These are phyloP conservation scores for Melanchra persicariae DNA, from an alignment of 2,888 invertebrate species.

Conservation along the genomic window DNA sequence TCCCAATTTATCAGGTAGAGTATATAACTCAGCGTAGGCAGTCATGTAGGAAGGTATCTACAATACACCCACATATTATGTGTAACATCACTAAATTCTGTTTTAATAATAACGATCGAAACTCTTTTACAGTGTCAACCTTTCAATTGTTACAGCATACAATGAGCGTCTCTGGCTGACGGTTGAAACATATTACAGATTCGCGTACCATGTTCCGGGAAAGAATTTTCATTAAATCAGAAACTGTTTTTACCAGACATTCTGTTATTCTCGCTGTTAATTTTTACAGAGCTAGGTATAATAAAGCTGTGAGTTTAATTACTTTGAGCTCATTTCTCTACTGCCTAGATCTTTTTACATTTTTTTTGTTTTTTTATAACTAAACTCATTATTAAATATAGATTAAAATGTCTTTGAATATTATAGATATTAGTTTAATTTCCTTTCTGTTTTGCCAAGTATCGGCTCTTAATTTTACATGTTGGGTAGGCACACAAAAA, in stretches of 20 bases:
- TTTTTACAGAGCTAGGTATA: slow-evolving; percentile 4
- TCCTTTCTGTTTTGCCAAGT: too few species aligned
- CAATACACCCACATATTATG: neutral
- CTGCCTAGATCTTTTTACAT: neutral
- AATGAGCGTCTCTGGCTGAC: slow-evolving; percentile 58
- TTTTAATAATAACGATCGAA: slow-evolving; percentile 2
- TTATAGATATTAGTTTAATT: too few species aligned
- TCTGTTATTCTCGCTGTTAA: slow-evolving; percentile 28
- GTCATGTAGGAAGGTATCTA: neutral
- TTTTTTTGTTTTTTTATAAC: neutral
- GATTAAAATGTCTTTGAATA: too few species aligned
- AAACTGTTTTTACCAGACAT: slow-evolving; percentile 29
- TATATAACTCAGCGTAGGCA: too few species aligned
- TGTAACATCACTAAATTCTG: neutral
- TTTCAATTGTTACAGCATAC: slow-evolving; percentile 61
- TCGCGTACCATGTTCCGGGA: slow-evolving; percentile 31
- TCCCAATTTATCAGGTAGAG: too few species aligned
- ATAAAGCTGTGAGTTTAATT: slow-evolving; percentile 14
- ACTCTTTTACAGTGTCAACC: slow-evolving; percentile 22
- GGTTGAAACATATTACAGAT: slow-evolving; percentile 61
- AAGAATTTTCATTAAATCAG: slow-evolving; percentile 69
- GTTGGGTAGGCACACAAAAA: neutral
- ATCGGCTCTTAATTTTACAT: neutral
- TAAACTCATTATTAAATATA: too few species aligned
- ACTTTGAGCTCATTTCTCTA: slow-evolving; percentile 13